phyloP scores from a whole-genome alignment of 2,113 vertebrate species.

The Heliornis fulica region DNA sequence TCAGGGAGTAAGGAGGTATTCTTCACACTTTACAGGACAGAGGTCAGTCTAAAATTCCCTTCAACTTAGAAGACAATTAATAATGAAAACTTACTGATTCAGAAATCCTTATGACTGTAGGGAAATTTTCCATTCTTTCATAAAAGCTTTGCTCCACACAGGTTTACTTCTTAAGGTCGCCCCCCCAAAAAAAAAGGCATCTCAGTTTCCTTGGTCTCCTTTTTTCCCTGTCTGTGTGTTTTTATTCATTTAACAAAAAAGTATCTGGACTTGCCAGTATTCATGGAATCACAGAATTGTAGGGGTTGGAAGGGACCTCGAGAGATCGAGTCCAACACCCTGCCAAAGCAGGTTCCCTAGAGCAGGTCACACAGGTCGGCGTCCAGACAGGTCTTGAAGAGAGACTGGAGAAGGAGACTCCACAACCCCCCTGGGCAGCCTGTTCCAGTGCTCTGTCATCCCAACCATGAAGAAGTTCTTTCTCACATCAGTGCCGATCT shows the following conservation, averaged over 20 bases:
- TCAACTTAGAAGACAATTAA: not conserved
- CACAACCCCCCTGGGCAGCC: too few relatives aligned
- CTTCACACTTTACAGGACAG: not conserved
- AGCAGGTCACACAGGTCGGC: too few relatives aligned
- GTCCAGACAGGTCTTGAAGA: too few relatives aligned
- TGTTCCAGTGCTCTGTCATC: too few relatives aligned
- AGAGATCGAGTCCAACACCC: too few relatives aligned
- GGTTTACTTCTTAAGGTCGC: not conserved
- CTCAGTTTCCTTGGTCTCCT: not conserved
- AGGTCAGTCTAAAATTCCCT: not conserved
- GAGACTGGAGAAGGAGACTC: too few relatives aligned
- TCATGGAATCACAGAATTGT: too few relatives aligned
- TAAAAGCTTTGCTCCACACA: not conserved
- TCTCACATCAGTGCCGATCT: too few relatives aligned
- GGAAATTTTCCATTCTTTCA: not conserved
- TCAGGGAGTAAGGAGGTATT: not conserved
- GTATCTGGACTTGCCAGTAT: not conserved
- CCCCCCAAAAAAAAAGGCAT: not conserved
- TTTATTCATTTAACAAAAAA: not conserved
- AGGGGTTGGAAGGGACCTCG: too few relatives aligned
- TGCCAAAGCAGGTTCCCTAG: too few relatives aligned
- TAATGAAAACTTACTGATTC: not conserved
- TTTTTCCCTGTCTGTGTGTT: not conserved
- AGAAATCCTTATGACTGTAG: not conserved
- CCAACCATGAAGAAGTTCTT: too few relatives aligned